Conservation (phyloP, 2,888 invertebrate genomes). For the Melitaea athalia region DNA sequence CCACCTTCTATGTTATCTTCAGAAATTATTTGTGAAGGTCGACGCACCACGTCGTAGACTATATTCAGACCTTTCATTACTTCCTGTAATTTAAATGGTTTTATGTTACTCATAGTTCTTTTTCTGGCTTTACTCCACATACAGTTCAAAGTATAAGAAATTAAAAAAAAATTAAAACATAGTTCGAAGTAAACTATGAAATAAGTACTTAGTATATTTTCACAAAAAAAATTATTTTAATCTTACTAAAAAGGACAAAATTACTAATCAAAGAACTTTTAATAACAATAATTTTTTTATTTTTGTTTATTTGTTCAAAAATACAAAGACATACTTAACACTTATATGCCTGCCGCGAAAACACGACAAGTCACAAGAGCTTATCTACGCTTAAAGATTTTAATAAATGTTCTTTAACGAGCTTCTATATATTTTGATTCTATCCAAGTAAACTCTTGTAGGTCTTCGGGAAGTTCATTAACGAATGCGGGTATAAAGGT, state of each 20-base stretch:
- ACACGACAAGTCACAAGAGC: too few species aligned
- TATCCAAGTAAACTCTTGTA: too few species aligned
- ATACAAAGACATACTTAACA: too few species aligned
- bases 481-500: too few species aligned
- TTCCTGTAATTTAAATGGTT: slow-evolving; percentile 76
- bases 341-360: too few species aligned
- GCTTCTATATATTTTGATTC: too few species aligned
- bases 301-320: too few species aligned
- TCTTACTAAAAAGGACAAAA: slow-evolving; percentile 20
- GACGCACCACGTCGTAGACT: slow-evolving; percentile 89
- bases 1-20: slow-evolving; percentile 73
- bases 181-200: slow-evolving; percentile 51
- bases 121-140: slow-evolving; percentile 4
- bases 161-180: slow-evolving; percentile 39
- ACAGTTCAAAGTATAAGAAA: slow-evolving; percentile 45
- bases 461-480: too few species aligned
- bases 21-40: slow-evolving; percentile 85
- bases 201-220: slow-evolving; percentile 52
- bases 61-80: slow-evolving; percentile 92
- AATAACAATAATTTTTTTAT: too few species aligned
- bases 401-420: too few species aligned
- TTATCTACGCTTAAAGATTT: too few species aligned
- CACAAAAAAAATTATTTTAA: slow-evolving; percentile 46
- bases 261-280: background rate
- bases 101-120: background rate